Evolutionary conservation across 2,797 vertebrate species (phyloP).

Genomic region (Manis javanica): DNA sequence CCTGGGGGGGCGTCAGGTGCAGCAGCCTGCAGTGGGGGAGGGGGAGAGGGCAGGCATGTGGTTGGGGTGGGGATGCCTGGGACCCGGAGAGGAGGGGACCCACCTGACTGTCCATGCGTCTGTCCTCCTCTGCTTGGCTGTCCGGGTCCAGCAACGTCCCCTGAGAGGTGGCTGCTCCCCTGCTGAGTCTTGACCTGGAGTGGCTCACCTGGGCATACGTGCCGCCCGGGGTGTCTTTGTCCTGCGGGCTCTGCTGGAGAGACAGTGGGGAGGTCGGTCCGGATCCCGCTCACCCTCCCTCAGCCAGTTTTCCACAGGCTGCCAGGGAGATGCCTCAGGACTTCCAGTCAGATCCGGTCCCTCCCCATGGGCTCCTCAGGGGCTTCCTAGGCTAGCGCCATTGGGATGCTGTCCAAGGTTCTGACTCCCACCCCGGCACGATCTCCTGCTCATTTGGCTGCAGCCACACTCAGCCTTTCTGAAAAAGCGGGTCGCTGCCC

Average conservation of each 20-base stretch:
- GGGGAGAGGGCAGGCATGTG: too few relatives aligned
- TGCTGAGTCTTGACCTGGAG: not conserved
- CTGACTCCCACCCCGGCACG: rapidly evolving
- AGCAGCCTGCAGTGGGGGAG: not conserved
- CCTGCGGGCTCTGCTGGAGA: not conserved
- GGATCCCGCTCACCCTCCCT: not conserved
- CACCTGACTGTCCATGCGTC: not conserved
- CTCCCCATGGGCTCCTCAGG: not conserved
- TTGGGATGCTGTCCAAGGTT: rapidly evolving
- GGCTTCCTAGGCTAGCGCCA: rapidly evolving
- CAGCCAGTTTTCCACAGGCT: too few relatives aligned
- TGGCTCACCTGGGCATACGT: rapidly evolving
- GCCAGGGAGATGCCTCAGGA: too few relatives aligned
- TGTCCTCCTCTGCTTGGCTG: not conserved
- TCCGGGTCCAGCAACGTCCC: not conserved
- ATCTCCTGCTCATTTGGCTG: not conserved
- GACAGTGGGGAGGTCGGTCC: not conserved
- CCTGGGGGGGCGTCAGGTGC: rapidly evolving
- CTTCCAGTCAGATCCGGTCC: not conserved
- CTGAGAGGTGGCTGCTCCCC: rapidly evolving
- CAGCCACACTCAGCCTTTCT: not conserved
- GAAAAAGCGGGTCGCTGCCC: rapidly evolving
- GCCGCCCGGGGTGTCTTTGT: not conserved
- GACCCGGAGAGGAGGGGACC: rapidly evolving
- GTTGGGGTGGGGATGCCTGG: rapidly evolving